Percentiles rank a stretch among this genome's conserved stretches.
These are phyloP conservation scores for Oscheius sp. DNA, from an alignment of 1,140 invertebrate genomes.

Conservation along the genomic window DNA sequence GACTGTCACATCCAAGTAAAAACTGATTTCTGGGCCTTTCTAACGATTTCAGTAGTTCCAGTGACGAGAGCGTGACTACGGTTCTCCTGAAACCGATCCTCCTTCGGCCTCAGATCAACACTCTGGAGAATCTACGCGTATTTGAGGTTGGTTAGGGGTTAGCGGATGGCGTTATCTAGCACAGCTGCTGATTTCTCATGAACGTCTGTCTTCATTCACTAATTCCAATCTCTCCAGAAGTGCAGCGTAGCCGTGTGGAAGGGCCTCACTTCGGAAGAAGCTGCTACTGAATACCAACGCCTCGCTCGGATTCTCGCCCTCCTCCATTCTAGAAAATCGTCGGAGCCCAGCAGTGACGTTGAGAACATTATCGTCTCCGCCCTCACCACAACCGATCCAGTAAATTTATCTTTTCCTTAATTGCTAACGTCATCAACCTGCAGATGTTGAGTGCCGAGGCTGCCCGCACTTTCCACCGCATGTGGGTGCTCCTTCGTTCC, in stretches of 20 bases:
- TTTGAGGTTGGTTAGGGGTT: no score
- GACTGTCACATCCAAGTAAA: slow-evolving; percentile 7
- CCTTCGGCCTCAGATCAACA: background rate
- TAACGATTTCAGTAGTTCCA: background rate
- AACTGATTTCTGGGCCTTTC: slow-evolving; percentile 10
- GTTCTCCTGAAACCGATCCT: slow-evolving; percentile 54
- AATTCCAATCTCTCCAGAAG: slow-evolving; percentile 14
- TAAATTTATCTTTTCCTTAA: background rate
- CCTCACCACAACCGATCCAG: slow-evolving; percentile 40
- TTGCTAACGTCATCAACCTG: background rate
- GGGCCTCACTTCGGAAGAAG: background rate
- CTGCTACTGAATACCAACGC: slow-evolving; percentile 32
- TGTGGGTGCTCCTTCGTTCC: slow-evolving; percentile 45
- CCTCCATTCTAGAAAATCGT: slow-evolving; percentile 48
- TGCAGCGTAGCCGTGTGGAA: slow-evolving; percentile 27
- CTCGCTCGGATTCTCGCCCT: slow-evolving; percentile 44
- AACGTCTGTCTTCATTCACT: no score
- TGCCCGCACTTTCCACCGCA: slow-evolving; percentile 49
- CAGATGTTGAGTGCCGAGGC: slow-evolving; percentile 41
- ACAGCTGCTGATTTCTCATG: no score
- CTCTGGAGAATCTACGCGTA: no score
- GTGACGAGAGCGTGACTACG: slow-evolving; percentile 46
- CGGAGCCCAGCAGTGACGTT: slow-evolving; percentile 53
- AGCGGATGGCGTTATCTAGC: no score
- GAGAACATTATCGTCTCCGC: slow-evolving; percentile 56